Conservation (phyloP, 2,797 vertebrate species). For the Leucoraja ocellata region DNA sequence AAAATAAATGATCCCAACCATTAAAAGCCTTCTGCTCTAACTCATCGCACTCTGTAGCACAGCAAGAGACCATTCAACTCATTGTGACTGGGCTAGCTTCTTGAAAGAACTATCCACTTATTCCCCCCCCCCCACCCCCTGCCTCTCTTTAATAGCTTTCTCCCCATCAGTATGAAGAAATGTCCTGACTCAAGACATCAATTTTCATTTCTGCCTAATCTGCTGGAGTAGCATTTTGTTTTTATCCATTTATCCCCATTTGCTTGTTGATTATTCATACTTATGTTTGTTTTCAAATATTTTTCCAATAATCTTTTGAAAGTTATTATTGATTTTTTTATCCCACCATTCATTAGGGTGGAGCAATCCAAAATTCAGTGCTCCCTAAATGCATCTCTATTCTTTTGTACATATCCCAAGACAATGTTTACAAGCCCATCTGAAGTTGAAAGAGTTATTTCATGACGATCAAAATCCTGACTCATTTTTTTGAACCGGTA, state of each 20-base stretch:
- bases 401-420: neutral
- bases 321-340: too few species aligned
- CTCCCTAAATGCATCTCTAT: neutral
- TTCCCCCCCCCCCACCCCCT: too few species aligned
- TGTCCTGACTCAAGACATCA: too few species aligned
- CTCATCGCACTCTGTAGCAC: neutral
- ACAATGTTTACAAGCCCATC: neutral
- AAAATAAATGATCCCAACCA: neutral
- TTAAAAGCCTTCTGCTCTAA: neutral
- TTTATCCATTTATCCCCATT: neutral
- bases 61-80: neutral
- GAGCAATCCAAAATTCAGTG: neutral
- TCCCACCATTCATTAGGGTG: neutral
- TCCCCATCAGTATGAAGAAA: too few species aligned
- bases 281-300: neutral
- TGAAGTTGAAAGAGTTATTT: neutral
- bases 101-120: neutral
- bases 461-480: neutral
- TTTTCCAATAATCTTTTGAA: conserved; percentile 5
- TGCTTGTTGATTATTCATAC: neutral
- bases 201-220: too few species aligned
- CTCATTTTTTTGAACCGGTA: neutral
- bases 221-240: too few species aligned
- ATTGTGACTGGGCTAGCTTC: neutral
- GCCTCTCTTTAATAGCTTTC: too few species aligned